A percentile compares a stretch with the other conserved stretches of the same genome.
These are phyloP conservation scores for Dallia pectoralis DNA, from an alignment of 2,797 vertebrate species.

Conservation along the genomic window DNA sequence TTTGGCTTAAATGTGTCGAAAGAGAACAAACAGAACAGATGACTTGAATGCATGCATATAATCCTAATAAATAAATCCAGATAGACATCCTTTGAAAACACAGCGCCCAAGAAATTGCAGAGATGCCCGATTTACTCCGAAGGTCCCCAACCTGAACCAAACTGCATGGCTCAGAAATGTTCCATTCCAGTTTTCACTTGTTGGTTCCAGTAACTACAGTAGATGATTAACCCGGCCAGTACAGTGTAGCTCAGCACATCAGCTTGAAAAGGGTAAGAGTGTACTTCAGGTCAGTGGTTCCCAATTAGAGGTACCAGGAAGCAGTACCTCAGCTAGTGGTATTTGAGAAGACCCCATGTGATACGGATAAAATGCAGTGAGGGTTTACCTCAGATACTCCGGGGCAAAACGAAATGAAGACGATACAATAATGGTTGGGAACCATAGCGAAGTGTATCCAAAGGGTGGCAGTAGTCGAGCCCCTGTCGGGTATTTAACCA, in stretches of 20 bases:
- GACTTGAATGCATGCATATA: too few relatives aligned
- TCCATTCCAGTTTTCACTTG: not conserved
- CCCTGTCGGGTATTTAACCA: not conserved
- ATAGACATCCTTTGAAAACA: too few relatives aligned
- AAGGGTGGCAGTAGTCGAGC: not conserved
- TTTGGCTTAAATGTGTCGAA: too few relatives aligned
- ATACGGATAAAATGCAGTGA: too few relatives aligned
- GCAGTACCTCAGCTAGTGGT: too few relatives aligned
- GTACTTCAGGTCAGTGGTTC: constrained; percentile 36
- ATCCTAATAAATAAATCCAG: too few relatives aligned
- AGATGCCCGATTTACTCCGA: not conserved
- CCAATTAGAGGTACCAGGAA: too few relatives aligned
- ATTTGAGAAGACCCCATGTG: too few relatives aligned
- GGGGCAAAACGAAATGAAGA: too few relatives aligned
- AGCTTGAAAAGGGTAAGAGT: constrained; percentile 14
- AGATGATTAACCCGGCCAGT: not conserved
- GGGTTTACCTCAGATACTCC: too few relatives aligned
- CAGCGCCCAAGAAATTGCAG: constrained; percentile 38
- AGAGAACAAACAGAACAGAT: too few relatives aligned
- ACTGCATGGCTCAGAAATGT: not conserved
- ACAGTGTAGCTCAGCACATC: not conserved
- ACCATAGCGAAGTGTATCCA: not conserved
- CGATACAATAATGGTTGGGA: too few relatives aligned
- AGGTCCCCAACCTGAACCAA: not conserved
- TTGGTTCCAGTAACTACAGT: not conserved